Evolutionary conservation across 1,140 invertebrate species (phyloP).

Genomic region (Caenorhabditis brenneri): DNA sequence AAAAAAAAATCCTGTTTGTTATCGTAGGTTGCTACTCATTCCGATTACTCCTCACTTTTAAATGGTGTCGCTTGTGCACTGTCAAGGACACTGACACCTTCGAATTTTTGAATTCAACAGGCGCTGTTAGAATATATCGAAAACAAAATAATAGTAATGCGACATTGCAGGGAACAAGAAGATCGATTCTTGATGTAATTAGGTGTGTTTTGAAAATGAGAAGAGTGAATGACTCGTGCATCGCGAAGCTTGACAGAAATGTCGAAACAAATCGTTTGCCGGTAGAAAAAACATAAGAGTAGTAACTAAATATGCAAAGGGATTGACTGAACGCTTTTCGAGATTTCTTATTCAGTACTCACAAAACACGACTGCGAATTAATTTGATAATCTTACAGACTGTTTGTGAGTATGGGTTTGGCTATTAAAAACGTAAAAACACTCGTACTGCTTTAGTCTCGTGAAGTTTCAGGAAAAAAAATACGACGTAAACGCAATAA

Average conservation of each 20-base stretch:
- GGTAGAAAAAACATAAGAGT: neutral
- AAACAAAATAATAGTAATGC: neutral
- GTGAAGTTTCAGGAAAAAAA: no score
- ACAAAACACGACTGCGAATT: no score
- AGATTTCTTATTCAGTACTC: no score
- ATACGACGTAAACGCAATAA: no score
- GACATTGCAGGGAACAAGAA: neutral
- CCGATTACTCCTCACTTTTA: neutral
- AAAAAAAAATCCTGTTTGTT: neutral
- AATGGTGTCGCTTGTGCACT: neutral
- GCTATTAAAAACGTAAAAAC: no score
- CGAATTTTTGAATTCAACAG: neutral
- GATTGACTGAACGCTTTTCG: no score
- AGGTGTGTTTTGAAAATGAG: constrained; percentile 9
- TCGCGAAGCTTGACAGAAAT: neutral
- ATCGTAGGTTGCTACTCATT: neutral
- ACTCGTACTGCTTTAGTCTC: no score
- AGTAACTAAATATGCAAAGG: no score
- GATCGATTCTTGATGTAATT: constrained; percentile 29
- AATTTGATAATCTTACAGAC: no score
- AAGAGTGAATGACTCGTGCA: neutral
- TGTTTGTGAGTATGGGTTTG: no score
- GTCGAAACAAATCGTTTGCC: neutral
- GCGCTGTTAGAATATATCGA: neutral
- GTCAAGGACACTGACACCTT: constrained; percentile 30